Base-by-base conservation (phyloP, 2,113 vertebrate genomes). In the Lophotis ruficrista region DNA sequence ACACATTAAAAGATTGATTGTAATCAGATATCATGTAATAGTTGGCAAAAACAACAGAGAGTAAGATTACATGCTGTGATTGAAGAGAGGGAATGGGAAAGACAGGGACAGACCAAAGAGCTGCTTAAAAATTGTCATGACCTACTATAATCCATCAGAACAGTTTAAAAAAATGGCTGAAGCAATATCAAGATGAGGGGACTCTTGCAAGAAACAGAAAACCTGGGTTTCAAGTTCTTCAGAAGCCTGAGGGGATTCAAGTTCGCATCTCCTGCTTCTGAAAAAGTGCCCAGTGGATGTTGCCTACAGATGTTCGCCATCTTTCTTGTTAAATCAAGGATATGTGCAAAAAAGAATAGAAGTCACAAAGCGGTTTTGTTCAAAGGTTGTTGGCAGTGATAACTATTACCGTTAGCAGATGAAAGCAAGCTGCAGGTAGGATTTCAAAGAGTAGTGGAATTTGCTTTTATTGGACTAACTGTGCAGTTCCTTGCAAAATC, bases 381-480 rank as follows among this genome's bases (percentile, higher is more conserved):
- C 89, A 71, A 78, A 89, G 72, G 38, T 91, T 94, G 80, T 91
- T 97, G 94, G 95, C 86, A 89, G 21, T 92, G 94, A 25, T 81
- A 86, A 62, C 80, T 72, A 24, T 73, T 90, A 30, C 83, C 1
- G 3, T 87, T 58, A 87, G 83, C 69, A 95, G 91, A 97, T 95
- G 91, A 95, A 95, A 93, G 91, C 72, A 94, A 62, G 66, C 90
- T 93, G 93, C 88, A 96, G 88, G 90, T 95, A 94, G 92, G 76
- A 92, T 96, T 96, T 96, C 96, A 96, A 96, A 95, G 96, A 25
- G 72, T 41, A 75, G 38, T 73, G 77, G 89, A 81, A 81, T 90
- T 96, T 94, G 56, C 70, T 93, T 96, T 96, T 94, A 95, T 95
- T 96, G 94, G 92, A 73, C 82, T 94, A 75, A 82, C 91, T 92